phyloP scores from a whole-genome alignment of 1,140 invertebrate species.

The Ceratitis capitata region DNA sequence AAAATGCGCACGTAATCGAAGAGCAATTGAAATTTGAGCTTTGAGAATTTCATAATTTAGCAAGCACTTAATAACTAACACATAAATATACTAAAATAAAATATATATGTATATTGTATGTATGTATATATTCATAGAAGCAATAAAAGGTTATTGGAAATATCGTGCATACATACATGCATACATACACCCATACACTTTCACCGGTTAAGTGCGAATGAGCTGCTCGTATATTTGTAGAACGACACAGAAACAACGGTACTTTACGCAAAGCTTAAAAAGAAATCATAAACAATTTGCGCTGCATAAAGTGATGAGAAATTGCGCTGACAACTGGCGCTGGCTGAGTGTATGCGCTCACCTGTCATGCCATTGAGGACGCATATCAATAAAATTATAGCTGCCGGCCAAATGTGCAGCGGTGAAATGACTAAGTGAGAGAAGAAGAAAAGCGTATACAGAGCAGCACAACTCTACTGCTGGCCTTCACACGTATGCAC shows the following conservation, averaged over 20 bases:
- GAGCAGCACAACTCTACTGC: not conserved
- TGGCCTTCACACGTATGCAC: not conserved
- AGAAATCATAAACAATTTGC: constrained; percentile 30
- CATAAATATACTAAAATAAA: not conserved
- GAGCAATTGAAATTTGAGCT: constrained; percentile 10
- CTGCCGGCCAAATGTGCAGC: not conserved
- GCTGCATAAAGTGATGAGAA: constrained; percentile 14
- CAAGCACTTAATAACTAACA: not conserved
- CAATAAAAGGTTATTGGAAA: not conserved
- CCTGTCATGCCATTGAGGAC: constrained; percentile 29
- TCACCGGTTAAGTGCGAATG: not conserved
- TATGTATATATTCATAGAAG: no score
- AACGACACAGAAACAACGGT: no score
- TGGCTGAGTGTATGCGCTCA: not conserved
- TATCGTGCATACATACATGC: no score
- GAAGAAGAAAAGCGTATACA: not conserved
- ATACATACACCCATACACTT: not conserved
- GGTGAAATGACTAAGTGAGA: not conserved
- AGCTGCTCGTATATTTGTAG: not conserved
- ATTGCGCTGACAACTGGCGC: not conserved
- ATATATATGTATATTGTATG: no score
- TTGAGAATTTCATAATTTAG: not conserved
- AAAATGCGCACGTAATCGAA: not conserved
- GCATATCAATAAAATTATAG: constrained; percentile 33
- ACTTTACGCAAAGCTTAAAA: constrained; percentile 7